Evolutionary conservation across 1,140 invertebrate genomes (phyloP).

Genomic region (Scaptomyza graminum): DNA sequence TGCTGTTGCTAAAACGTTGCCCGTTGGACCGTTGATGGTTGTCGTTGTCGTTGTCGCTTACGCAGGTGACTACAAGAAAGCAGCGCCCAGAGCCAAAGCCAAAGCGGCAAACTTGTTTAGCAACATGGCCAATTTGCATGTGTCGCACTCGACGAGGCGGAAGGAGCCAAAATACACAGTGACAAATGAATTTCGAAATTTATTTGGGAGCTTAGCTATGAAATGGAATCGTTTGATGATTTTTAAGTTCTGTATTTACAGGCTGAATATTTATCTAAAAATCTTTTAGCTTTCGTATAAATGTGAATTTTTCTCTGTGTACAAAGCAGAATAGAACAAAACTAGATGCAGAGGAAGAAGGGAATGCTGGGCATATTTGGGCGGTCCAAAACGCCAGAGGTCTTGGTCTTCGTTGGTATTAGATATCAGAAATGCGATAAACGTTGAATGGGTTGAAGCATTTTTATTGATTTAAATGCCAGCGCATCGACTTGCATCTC

Average conservation of each 20-base stretch:
- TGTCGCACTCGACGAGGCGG: conserved; percentile 67
- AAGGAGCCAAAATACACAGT: not conserved
- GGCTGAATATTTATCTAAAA: too few species aligned
- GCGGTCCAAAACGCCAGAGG: conserved; percentile 3
- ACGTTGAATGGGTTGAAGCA: conserved; percentile 48
- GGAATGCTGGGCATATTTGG: not conserved
- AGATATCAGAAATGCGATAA: conserved; percentile 78
- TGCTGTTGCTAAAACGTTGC: conserved; percentile 26
- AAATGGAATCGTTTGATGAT: too few species aligned
- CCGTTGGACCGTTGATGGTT: conserved; percentile 41
- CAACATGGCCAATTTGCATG: conserved; percentile 81
- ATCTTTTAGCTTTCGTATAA: too few species aligned
- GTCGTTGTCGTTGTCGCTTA: conserved; percentile 60
- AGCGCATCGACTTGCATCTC: conserved; percentile 32
- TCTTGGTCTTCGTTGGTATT: conserved; percentile 59
- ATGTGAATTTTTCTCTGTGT: not conserved
- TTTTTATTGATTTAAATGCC: conserved; percentile 80
- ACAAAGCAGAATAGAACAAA: too few species aligned
- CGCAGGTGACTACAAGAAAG: conserved; percentile 76
- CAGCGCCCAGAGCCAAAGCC: conserved; percentile 16
- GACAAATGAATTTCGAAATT: too few species aligned
- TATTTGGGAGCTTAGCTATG: too few species aligned
- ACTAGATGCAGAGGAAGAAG: too few species aligned
- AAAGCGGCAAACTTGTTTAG: conserved; percentile 71
- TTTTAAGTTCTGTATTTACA: too few species aligned